Percentiles rank a stretch among this genome's conserved stretches.
Conservation (phyloP, 2,113 vertebrate genomes). For the Psilopogon haemacephalus region DNA sequence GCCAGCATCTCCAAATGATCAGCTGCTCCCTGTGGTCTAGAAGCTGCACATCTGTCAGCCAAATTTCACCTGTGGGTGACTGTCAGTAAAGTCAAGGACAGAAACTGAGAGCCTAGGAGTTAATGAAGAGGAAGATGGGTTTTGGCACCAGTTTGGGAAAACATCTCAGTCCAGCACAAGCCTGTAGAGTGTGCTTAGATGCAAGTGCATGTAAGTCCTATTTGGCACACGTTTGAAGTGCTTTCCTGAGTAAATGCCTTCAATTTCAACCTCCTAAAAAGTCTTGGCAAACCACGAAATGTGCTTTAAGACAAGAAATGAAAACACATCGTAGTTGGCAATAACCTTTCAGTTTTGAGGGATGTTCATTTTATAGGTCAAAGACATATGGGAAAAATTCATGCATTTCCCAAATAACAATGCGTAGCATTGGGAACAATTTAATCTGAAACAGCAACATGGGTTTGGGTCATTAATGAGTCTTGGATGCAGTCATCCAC, state of each 20-base stretch:
- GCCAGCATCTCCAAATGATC: background rate
- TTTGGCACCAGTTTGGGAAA: background rate
- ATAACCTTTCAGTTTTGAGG: background rate
- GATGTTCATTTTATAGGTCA: constrained; percentile 15
- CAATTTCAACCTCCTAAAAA: constrained; percentile 33
- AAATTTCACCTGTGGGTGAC: background rate
- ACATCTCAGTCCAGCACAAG: background rate
- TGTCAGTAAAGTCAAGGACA: rapidly evolving
- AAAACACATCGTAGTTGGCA: constrained; percentile 17
- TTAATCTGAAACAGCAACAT: background rate
- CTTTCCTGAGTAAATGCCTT: background rate
- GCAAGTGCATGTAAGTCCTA: background rate
- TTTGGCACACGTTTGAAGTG: background rate
- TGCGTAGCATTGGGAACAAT: background rate
- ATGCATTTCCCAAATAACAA: constrained; percentile 7
- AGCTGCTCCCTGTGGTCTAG: background rate
- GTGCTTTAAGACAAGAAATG: constrained; percentile 37
- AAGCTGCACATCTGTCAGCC: background rate
- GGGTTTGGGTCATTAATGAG: background rate
- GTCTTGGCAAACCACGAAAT: constrained; percentile 39
- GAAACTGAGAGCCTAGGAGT: background rate
- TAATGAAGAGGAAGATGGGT: background rate
- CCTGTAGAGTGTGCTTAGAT: background rate
- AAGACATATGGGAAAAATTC: constrained; percentile 27
- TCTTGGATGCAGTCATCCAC: background rate